Conservation (phyloP, 2,797 vertebrate species). For the Mastacembelus armatus region DNA sequence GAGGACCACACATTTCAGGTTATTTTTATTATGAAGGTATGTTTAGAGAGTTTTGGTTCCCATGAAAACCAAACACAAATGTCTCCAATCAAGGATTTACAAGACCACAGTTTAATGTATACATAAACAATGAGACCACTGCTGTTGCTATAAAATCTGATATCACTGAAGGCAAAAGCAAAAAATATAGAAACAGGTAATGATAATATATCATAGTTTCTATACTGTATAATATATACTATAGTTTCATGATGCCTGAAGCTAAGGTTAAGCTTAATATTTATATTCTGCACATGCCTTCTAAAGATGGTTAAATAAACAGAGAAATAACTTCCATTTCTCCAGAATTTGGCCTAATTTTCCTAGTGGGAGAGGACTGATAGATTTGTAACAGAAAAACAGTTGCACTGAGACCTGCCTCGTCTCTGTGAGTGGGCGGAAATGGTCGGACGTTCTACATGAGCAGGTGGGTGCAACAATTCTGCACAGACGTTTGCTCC, state of each 20-base stretch:
- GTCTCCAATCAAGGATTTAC: background rate
- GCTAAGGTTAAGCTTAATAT: background rate
- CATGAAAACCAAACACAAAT: background rate
- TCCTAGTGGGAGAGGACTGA: background rate
- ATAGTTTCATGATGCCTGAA: background rate
- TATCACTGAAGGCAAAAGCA: no score
- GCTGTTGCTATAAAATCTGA: no score
- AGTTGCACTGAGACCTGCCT: background rate
- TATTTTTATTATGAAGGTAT: background rate
- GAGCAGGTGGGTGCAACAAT: constrained; percentile 15
- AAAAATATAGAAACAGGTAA: no score
- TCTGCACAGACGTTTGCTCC: constrained; percentile 12
- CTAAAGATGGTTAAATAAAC: background rate
- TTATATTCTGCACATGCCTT: no score
- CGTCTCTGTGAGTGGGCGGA: constrained; percentile 28
- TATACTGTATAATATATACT: no score
- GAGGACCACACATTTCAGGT: background rate
- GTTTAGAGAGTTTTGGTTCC: background rate
- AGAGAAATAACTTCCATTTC: background rate
- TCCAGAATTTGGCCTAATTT: background rate
- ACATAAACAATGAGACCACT: no score
- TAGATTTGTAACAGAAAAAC: background rate
- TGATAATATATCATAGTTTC: no score
- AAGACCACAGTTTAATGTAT: no score
- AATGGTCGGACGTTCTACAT: constrained; percentile 12